Base-by-base conservation (phyloP, 2,888 invertebrate species). In the Drosophila testacea region DNA sequence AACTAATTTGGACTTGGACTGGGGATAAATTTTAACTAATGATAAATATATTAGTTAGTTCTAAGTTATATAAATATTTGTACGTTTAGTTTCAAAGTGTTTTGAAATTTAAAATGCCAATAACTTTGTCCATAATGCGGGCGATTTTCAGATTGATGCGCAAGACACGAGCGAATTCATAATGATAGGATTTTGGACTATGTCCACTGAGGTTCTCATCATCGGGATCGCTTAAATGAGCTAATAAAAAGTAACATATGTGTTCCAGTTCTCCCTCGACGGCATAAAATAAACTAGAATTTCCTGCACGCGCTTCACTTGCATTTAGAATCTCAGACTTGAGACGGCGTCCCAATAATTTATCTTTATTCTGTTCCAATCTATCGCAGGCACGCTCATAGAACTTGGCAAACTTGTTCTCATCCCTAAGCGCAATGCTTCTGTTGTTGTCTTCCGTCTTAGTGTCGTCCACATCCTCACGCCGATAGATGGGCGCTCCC, bases 201-300 rank as follows among this genome's bases (percentile, higher is more conserved):
- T 86, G 73, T 0, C 91, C 91, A 66, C 90, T 83, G 9, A 88
- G 79, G 62, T 91, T 92, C 61, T 86, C 80, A 13, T 89, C 73
- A 6, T 87, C 86, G 3, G 92, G 92, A 81, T 92, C 87, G 7
- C 87, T 80, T 13, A 91, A 70, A 56, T 92, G 91, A 0, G 91
- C 91, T 47, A 92, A 55, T 6, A 92, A 60, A 57, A 92, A 89
- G 55, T 91, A 92, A 42, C 89, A 77, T 7, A 92, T 74, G 61
- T 92, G 90, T 47, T 92, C 91, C 51, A 77, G 66, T 48, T 86
- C 81, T 16, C 83, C 79, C 69, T 91, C 90, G 11, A 92, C 79
- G 22, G 92, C 91, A 73, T 81, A 90, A 51, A 90, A 91, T 5
- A 92, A 69, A 0, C 88, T 74, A 0, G 89, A 86, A 55, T 88